A percentile compares a stretch with the other conserved stretches of the same genome.
Evolutionary conservation across 2,797 vertebrate species (phyloP).

Genomic region (Avahi laniger): DNA sequence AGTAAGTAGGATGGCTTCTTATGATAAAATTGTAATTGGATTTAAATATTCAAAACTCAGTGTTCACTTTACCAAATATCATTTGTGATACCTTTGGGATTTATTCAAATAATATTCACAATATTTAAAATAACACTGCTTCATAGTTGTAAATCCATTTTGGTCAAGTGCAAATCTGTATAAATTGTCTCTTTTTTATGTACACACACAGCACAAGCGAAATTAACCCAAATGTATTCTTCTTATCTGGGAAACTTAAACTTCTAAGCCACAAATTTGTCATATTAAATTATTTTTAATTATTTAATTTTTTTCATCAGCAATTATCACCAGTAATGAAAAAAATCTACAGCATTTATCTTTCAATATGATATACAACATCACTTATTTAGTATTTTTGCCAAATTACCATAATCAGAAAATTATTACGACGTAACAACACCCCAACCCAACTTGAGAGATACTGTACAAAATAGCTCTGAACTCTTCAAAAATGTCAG

Average conservation of each 20-base stretch:
- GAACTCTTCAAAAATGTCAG: not conserved
- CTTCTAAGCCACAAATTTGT: not conserved
- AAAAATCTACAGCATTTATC: not conserved
- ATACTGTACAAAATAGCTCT: not conserved
- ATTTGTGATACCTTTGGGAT: not conserved
- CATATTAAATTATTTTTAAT: not conserved
- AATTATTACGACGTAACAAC: not conserved
- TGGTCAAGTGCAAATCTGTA: not conserved
- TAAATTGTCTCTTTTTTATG: not conserved
- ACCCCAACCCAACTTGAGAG: not conserved
- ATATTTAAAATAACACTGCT: not conserved
- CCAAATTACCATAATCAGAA: not conserved
- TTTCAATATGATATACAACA: not conserved
- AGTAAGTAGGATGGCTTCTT: not conserved
- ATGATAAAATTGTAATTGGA: not conserved
- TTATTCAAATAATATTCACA: not conserved
- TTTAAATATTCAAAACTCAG: not conserved
- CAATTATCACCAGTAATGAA: not conserved
- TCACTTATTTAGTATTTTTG: not conserved
- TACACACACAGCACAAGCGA: not conserved
- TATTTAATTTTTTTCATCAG: not conserved
- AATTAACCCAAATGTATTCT: not conserved
- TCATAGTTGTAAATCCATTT: not conserved
- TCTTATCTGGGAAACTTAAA: not conserved
- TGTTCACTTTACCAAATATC: not conserved